Percentiles rank a stretch among this genome's conserved stretches.
Conservation (phyloP, 2,113 vertebrate genomes). For the Gambusia holbrooki region DNA sequence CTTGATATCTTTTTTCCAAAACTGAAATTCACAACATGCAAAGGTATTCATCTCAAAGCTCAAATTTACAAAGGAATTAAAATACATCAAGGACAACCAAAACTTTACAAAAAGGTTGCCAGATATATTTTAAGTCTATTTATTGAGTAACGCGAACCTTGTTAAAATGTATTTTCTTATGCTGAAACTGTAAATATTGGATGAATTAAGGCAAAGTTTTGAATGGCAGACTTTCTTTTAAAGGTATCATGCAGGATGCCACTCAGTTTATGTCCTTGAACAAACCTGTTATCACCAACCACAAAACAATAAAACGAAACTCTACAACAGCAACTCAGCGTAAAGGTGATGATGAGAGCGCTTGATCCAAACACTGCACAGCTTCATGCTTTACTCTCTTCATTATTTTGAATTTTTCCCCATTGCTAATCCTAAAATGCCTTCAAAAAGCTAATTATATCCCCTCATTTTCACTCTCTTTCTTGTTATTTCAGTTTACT, state of each 20-base stretch:
- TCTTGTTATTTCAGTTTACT: conserved; percentile 10
- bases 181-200: background rate
- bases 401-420: conserved; percentile 3
- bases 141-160: background rate
- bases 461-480: background rate
- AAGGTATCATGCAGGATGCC: background rate
- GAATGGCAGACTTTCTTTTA: background rate
- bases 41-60: too few species aligned
- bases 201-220: background rate
- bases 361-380: background rate
- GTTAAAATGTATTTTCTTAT: background rate
- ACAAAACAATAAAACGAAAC: too few species aligned
- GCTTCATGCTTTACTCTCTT: conserved; percentile 6
- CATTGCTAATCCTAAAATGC: background rate
- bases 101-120: background rate
- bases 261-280: background rate
- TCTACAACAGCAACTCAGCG: background rate
- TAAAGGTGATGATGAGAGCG: background rate
- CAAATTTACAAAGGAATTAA: too few species aligned
- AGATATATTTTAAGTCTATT: background rate
- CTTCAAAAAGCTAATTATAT: conserved; percentile 13
- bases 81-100: too few species aligned
- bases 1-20: background rate
- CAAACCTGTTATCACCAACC: background rate
- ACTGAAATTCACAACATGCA: background rate